phyloP scores from a whole-genome alignment of 2,797 vertebrate species.

The Megalops cyprinoides region DNA sequence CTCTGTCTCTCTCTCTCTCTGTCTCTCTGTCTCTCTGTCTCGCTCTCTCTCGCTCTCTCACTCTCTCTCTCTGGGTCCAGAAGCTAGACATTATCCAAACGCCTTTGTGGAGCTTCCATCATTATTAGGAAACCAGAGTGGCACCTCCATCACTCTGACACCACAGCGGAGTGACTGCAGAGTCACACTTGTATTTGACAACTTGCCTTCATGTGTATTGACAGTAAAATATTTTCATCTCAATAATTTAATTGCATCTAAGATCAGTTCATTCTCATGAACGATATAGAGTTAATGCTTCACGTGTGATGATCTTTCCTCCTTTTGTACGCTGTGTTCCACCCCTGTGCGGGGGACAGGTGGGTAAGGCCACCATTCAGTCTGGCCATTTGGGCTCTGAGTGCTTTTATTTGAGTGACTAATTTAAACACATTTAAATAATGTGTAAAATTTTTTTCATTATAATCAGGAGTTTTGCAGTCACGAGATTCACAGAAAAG shows the following conservation, averaged over 20 bases:
- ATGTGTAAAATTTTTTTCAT: no score
- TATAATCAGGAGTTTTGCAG: no score
- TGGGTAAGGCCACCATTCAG: no score
- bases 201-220: not conserved
- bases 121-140: constrained; percentile 15
- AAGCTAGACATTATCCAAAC: not conserved
- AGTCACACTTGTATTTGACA: not conserved
- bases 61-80: not conserved
- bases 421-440: no score
- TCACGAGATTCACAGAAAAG: no score
- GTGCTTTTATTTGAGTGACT: no score
- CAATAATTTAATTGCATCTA: not conserved
- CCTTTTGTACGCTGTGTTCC: no score
- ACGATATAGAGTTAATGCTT: not conserved
- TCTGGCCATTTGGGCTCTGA: no score
- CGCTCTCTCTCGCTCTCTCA: no score
- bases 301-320: not conserved
- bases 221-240: constrained; percentile 2
- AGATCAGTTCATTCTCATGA: not conserved
- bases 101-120: constrained; percentile 1
- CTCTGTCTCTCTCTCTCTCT: no score
- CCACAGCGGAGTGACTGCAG: not conserved
- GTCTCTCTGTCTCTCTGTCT: no score
- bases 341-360: no score
- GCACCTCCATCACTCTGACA: not conserved